Base-by-base conservation (phyloP, 1,140 invertebrate species). In the Drosophila takahashii region DNA sequence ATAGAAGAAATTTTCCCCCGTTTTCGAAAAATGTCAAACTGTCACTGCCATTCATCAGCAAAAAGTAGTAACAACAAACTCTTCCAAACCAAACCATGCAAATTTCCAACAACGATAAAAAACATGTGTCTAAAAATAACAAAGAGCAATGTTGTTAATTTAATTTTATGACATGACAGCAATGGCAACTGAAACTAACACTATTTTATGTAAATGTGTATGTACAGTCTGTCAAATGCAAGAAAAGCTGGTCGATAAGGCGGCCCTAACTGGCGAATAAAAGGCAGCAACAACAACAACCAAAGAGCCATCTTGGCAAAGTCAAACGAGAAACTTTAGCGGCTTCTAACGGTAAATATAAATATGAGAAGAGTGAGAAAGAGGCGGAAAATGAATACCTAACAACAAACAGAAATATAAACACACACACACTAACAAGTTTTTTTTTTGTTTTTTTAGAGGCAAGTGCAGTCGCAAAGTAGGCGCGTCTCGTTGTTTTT, bases 331-430 rank as follows among this genome's bases (percentile, higher is more conserved):
- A 53, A 87, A 66, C 83, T 76, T 81, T 78, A 83, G 78, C 84
- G 66, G 78, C 78, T 74, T 81, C 81, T 86, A 85, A 85, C 81
- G 81, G 81, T 85, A 77, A 86, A 74, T 59, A 75, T 71, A 72
- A 70, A 84, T 83, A 75, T 79, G 74, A 77, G 39, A 77, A 50
- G 15, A 44, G 32, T 64, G 47, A 37, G 16, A 22, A 9, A 22
- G 18, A 61, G 22, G 37, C 10, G 13, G 39, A 60, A 48, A 54
- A 59, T 27, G 59, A 71, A 61, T 62, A 48, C 57, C 69, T 59
- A 71, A 79, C 73, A 72, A 54, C 37, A 52, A 78, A 62, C 48
- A 74, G 56, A 69, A 59, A 74, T 29, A 61, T 41, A 76, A 69
- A 61, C 62, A 60, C 18, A 41, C 39, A 39, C 7, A 15, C 11